Percentiles rank a stretch among this genome's conserved stretches.
Evolutionary conservation across 2,888 invertebrate species (phyloP).

Genomic region (Drosophila phalerata): DNA sequence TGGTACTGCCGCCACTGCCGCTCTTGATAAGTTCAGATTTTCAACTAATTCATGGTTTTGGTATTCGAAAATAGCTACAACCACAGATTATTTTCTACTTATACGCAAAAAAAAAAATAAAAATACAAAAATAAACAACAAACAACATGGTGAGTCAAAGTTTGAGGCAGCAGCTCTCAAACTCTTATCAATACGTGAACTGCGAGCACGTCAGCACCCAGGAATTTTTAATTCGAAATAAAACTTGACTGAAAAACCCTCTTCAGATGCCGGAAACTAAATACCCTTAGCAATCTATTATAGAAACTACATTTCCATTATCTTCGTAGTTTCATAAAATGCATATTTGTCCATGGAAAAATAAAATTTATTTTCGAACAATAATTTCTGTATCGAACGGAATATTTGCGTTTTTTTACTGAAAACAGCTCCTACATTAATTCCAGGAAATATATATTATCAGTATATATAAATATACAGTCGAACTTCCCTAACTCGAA

Average conservation of each 20-base stretch:
- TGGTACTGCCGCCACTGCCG: slow-evolving; percentile 32
- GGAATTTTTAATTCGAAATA: slow-evolving; percentile 35
- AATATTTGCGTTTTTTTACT: not conserved
- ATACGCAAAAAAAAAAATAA: slow-evolving; percentile 38
- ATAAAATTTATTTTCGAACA: not conserved
- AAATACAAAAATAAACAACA: slow-evolving; percentile 10
- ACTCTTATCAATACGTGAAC: slow-evolving; percentile 49
- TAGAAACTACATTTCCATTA: not conserved
- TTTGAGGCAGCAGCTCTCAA: slow-evolving; percentile 52
- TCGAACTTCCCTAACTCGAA: no score
- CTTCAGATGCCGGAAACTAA: slow-evolving; percentile 23
- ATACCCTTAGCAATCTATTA: slow-evolving; percentile 22
- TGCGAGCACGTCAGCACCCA: slow-evolving; percentile 37
- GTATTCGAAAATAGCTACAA: slow-evolving; percentile 51
- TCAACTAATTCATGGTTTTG: slow-evolving; percentile 72
- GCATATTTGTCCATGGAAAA: no score
- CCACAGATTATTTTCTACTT: slow-evolving; percentile 50
- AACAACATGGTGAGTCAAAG: slow-evolving; percentile 48
- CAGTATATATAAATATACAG: not conserved
- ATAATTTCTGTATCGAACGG: not conserved
- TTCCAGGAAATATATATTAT: not conserved
- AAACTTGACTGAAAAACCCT: slow-evolving; percentile 9
- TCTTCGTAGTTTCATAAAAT: not conserved
- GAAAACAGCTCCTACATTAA: not conserved
- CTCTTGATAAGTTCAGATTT: slow-evolving; percentile 67